Percentiles rank a stretch among this genome's conserved stretches.
phyloP scores from a whole-genome alignment of 2,113 vertebrate genomes.

The Spizaetus ornatus region DNA sequence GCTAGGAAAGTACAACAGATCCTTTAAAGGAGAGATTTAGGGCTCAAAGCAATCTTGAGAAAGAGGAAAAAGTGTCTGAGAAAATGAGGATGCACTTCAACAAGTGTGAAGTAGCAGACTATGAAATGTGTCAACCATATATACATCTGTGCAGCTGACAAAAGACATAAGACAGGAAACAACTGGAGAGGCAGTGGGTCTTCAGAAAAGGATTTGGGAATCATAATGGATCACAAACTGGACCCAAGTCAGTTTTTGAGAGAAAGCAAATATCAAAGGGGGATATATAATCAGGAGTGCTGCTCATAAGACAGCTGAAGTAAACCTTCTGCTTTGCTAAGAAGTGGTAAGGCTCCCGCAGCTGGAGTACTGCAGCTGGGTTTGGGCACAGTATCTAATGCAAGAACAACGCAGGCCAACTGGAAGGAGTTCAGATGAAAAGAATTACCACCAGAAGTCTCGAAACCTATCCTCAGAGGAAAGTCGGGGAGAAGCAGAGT shows the following conservation, averaged over 20 bases:
- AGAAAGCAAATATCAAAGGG: background rate
- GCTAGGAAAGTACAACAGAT: background rate
- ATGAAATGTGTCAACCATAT: background rate
- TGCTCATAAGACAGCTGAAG: background rate
- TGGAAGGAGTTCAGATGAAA: slow-evolving; percentile 29
- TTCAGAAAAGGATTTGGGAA: background rate
- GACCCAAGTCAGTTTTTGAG: background rate
- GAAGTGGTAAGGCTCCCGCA: background rate
- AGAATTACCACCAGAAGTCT: slow-evolving; percentile 31
- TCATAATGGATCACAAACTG: background rate
- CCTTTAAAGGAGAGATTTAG: background rate
- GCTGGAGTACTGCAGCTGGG: background rate
- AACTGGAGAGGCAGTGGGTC: background rate
- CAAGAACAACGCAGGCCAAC: background rate
- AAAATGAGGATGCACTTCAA: background rate
- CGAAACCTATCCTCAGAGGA: background rate
- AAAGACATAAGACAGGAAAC: background rate
- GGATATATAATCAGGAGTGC: background rate
- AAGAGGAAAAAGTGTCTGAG: background rate
- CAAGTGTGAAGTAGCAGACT: background rate
- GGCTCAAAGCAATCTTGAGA: background rate
- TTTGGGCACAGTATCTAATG: background rate
- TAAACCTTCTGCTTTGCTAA: background rate
- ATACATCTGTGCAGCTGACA: background rate
- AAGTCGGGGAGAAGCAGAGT: background rate